These are phyloP conservation scores for Pinna nobilis DNA, from an alignment of 1,140 invertebrate genomes.

Conservation along the genomic window DNA sequence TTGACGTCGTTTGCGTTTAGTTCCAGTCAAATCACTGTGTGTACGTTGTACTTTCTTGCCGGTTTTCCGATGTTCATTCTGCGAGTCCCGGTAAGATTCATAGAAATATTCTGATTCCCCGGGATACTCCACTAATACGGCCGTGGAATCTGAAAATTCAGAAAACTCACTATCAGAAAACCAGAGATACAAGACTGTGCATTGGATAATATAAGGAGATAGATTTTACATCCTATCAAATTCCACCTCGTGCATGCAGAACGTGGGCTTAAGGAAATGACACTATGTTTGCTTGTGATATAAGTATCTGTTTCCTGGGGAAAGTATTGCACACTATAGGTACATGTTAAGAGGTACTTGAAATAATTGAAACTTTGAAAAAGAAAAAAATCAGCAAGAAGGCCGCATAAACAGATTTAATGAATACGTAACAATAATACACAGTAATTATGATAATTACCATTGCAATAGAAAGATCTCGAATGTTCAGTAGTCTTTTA, in stretches of 20 bases:
- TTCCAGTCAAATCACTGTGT: conserved; percentile 44
- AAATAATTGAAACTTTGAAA: no score
- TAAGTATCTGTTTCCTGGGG: not conserved
- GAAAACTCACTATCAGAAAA: not conserved
- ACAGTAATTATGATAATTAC: no score
- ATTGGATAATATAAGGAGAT: not conserved
- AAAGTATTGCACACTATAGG: not conserved
- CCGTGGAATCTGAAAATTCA: conserved; percentile 35
- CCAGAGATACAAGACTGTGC: not conserved
- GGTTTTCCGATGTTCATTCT: not conserved
- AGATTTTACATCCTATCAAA: not conserved
- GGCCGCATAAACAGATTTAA: no score
- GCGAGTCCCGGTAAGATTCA: conserved; percentile 26
- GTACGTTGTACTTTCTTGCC: conserved; percentile 39
- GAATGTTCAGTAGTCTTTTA: no score
- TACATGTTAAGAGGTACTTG: no score
- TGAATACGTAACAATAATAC: no score
- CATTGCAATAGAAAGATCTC: no score
- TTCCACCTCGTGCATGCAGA: not conserved
- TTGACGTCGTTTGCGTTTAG: conserved; percentile 30
- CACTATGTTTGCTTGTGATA: not conserved
- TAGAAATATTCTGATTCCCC: conserved; percentile 26
- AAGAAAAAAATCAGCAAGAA: no score
- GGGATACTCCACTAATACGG: conserved; percentile 41
- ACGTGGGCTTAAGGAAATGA: not conserved